Evolutionary conservation across 2,113 vertebrate genomes (phyloP), one percentile per base, ranked within the genome.

Genomic region (Haplochromis burtoni): DNA sequence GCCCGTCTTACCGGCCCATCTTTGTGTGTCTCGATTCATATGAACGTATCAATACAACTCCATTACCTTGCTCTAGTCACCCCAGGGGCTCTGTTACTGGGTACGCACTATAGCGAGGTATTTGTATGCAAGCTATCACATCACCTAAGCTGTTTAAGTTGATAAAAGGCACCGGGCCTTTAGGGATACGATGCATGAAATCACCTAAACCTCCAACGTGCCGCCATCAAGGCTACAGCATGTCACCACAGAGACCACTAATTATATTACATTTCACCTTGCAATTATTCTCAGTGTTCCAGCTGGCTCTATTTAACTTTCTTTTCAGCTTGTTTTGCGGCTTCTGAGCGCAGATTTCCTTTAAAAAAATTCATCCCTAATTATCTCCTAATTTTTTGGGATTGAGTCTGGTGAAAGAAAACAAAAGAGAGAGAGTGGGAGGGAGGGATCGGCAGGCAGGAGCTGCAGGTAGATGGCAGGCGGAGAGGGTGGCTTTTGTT

Each of bases 101-200:
- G 54, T 51, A 13, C 4, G 73, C 47, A 78, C 63, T 38, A 38
- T 42, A 59, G 80, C 73, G 4, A 45, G 19, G 81, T 38, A 85
- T 93, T 85, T 89, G 89, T 87, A 94, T 87, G 87, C 89, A 53
- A 85, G 89, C 85, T 49, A 47, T 89, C 82, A 45, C 93, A 88
- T 90, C 82, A 40, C 93, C 86, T 90, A 90, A 91, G 91, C 92
- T 63, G 89, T 94, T 94, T 88, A 90, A 84, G 85, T 81, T 92
- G 93, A 92, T 91, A 86, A 89, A 92, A 84, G 86, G 87, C 91
- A 5, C 8, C 4, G 66, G 21, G 78, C 84, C 66, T 76, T 4
- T 3, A 49, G 85, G 89, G 90, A 88, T 14, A 73, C 3, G 8
- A 84, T 29, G 89, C 90, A 86, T 83, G 31, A 95, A 91, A 91